A percentile compares a stretch with the other conserved stretches of the same genome.
Evolutionary conservation across 2,797 vertebrate species (phyloP).

Genomic region (Acridotheres tristis): DNA sequence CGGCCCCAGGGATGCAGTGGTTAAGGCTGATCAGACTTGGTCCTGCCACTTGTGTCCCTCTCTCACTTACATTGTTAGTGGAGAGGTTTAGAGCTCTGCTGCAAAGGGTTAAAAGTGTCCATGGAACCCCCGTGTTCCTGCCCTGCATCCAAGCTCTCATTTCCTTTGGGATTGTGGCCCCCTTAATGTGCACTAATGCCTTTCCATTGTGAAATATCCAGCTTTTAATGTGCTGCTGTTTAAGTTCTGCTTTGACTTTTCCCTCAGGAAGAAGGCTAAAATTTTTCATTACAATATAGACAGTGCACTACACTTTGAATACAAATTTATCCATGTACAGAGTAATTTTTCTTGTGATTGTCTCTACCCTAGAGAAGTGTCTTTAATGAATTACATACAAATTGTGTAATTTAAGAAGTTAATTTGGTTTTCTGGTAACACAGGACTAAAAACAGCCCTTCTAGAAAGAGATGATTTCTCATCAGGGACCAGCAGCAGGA

Average conservation of each 20-base stretch:
- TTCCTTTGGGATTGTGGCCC: conserved; percentile 38
- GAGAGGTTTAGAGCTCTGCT: neutral
- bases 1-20: neutral
- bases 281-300: conserved; percentile 79
- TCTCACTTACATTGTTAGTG: rapidly evolving
- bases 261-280: conserved; percentile 77
- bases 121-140: conserved; percentile 3
- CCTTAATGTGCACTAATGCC: conserved; percentile 49
- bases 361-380: conserved; percentile 81
- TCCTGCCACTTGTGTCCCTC: neutral
- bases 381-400: conserved; percentile 85
- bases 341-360: conserved; percentile 81
- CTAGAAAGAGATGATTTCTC: conserved; percentile 94
- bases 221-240: conserved; percentile 73
- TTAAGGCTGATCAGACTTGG: neutral
- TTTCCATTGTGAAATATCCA: conserved; percentile 69
- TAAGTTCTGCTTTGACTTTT: conserved; percentile 72
- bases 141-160: neutral
- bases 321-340: conserved; percentile 80
- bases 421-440: conserved; percentile 86
- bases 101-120: conserved; percentile 40
- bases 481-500: conserved; percentile 92
- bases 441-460: conserved; percentile 93
- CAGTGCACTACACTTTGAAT: conserved; percentile 75
- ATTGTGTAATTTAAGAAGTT: conserved; percentile 83